These are phyloP conservation scores for Cryptus viduatorius DNA, from an alignment of 2,888 invertebrate genomes.

Conservation along the genomic window DNA sequence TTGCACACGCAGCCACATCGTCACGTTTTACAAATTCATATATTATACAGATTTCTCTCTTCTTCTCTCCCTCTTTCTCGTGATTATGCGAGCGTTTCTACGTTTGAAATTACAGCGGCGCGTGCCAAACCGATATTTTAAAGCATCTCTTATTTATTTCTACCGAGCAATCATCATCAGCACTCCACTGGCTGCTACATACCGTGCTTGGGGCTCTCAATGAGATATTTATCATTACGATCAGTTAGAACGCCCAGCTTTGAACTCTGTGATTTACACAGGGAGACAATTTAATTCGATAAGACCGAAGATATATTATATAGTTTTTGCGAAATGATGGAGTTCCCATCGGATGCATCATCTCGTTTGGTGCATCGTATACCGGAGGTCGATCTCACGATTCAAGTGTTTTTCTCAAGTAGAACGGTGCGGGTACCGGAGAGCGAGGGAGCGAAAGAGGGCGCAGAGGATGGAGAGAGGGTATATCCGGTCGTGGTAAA, in stretches of 20 bases:
- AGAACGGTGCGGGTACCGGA: not conserved
- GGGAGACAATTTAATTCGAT: constrained; percentile 49
- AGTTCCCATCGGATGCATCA: constrained; percentile 6
- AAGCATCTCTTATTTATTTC: constrained; percentile 45
- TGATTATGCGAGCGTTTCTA: constrained; percentile 36
- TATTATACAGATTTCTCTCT: constrained; percentile 26
- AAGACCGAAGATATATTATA: constrained; percentile 13
- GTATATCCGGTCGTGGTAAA: constrained; percentile 58
- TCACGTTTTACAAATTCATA: constrained; percentile 48
- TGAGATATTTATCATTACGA: constrained; percentile 38
- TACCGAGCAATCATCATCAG: constrained; percentile 48
- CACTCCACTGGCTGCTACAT: constrained; percentile 14
- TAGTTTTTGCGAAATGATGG: constrained; percentile 15
- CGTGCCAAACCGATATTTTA: constrained; percentile 56
- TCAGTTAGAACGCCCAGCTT: constrained; percentile 31
- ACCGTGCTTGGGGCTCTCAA: constrained; percentile 1
- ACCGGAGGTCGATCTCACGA: constrained; percentile 23
- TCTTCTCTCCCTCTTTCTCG: not conserved
- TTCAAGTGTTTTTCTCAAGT: constrained; percentile 4
- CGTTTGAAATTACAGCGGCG: constrained; percentile 59
- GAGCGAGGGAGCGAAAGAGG: constrained; percentile 6
- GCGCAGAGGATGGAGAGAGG: not conserved
- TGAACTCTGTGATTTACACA: constrained; percentile 52
- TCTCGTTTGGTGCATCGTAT: not conserved
- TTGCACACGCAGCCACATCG: constrained; percentile 11